These are phyloP conservation scores for Argyra leucocephala DNA, from an alignment of 2,888 invertebrate genomes.

Conservation along the genomic window DNA sequence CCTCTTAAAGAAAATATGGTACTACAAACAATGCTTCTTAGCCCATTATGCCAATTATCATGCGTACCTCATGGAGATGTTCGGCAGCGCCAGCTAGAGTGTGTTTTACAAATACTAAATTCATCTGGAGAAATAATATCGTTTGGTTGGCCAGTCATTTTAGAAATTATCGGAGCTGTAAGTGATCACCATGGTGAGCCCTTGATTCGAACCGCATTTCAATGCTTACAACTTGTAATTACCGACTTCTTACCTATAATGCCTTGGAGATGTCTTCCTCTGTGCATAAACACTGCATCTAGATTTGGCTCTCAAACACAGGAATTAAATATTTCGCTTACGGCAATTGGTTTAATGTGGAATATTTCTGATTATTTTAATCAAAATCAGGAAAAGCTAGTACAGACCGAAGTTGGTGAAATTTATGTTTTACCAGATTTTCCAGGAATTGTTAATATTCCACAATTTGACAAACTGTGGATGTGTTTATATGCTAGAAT, in stretches of 20 bases:
- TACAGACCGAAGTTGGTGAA: constrained; percentile 63
- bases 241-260: constrained; percentile 90
- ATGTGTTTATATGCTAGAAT: constrained; percentile 86
- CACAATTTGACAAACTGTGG: constrained; percentile 88
- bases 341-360: constrained; percentile 97
- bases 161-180: constrained; percentile 92
- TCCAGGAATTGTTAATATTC: constrained; percentile 72
- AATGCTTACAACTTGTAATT: constrained; percentile 88
- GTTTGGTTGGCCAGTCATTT: constrained; percentile 89
- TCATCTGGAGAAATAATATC: constrained; percentile 84
- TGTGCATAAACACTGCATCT: constrained; percentile 85
- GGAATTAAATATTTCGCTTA: constrained; percentile 93
- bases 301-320: constrained; percentile 93
- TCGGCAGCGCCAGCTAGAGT: constrained; percentile 86
- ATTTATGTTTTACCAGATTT: constrained; percentile 71
- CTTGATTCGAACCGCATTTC: constrained; percentile 86
- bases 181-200: constrained; percentile 87
- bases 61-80: constrained; percentile 87
- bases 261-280: constrained; percentile 82
- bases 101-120: constrained; percentile 85
- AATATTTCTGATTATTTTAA: constrained; percentile 96
- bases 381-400: constrained; percentile 82
- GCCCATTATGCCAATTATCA: constrained; percentile 85
- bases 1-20: constrained; percentile 79
- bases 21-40: constrained; percentile 74